Conservation (phyloP, 2,113 vertebrate genomes). For the Cephalopholis sonnerati region DNA sequence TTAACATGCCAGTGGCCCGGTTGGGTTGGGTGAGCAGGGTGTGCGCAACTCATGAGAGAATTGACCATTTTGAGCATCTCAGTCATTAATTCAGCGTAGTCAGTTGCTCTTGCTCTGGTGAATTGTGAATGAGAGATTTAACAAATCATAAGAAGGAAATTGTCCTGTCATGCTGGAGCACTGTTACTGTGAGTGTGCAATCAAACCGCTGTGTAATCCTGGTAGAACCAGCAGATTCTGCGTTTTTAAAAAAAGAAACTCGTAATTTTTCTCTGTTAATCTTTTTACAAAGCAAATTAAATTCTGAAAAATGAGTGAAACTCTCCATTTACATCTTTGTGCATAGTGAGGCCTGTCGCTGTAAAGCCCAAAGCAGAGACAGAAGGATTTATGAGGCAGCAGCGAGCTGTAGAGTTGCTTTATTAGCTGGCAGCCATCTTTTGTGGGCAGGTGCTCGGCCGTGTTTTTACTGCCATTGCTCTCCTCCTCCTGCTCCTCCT, state of each 20-base stretch:
- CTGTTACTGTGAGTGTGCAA: background rate
- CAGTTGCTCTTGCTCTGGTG: conserved; percentile 18
- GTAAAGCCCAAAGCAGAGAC: conserved; percentile 47
- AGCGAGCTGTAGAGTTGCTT: conserved; percentile 59
- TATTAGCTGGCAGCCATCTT: conserved; percentile 62
- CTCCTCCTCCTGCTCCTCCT: conserved; percentile 39
- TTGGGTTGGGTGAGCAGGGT: conserved; percentile 22
- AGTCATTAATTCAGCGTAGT: conserved; percentile 21
- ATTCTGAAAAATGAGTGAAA: conserved; percentile 12
- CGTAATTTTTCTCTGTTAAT: conserved; percentile 8
- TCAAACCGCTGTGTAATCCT: background rate
- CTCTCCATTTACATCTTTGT: conserved; percentile 34
- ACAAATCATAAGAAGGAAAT: conserved; percentile 19
- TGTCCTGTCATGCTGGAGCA: background rate
- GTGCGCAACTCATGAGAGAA: conserved; percentile 24
- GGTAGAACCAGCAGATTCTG: background rate
- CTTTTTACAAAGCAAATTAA: conserved; percentile 38
- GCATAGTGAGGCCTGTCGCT: conserved; percentile 23
- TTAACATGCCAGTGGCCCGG: conserved; percentile 48
- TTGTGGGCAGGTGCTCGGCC: conserved; percentile 64
- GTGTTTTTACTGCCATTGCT: conserved; percentile 65
- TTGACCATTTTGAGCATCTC: conserved; percentile 24
- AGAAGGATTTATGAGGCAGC: conserved; percentile 67
- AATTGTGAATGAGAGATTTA: conserved; percentile 24
- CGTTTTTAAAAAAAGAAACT: background rate